phyloP scores from a whole-genome alignment of 1,140 invertebrate species.

The Episyrphus balteatus region DNA sequence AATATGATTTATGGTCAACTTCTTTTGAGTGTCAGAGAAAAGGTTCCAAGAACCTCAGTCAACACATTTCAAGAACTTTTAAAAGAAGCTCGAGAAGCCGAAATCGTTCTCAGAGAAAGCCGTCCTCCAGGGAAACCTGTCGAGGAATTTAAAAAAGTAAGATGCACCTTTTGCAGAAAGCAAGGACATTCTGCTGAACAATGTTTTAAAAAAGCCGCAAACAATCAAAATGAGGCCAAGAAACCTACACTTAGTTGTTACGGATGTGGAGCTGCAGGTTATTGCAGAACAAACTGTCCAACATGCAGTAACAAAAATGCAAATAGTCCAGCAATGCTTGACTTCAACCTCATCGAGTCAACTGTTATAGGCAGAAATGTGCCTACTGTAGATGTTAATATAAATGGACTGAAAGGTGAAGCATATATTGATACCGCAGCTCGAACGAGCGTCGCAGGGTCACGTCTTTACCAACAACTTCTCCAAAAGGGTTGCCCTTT shows the following conservation, averaged over 20 bases:
- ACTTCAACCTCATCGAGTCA: slow-evolving; percentile 1
- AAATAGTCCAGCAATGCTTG: slow-evolving; percentile 2
- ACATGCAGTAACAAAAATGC: slow-evolving; percentile 3
- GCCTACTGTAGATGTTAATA: background rate
- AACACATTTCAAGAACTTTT: slow-evolving; percentile 21
- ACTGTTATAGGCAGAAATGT: slow-evolving; percentile 4
- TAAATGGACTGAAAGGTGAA: slow-evolving; percentile 5
- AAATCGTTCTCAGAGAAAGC: background rate
- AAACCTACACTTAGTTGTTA: slow-evolving; percentile 7
- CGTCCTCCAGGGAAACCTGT: background rate
- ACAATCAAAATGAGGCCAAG: background rate
- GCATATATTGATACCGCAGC: slow-evolving; percentile 7
- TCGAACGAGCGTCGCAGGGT: slow-evolving; percentile 4
- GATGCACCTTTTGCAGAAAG: too few relatives aligned
- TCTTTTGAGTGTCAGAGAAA: slow-evolving; percentile 19
- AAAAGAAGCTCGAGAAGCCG: slow-evolving; percentile 10
- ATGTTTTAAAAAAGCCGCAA: background rate
- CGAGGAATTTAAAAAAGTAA: too few relatives aligned
- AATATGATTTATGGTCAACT: slow-evolving; percentile 28
- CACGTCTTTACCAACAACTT: background rate
- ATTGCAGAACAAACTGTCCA: background rate
- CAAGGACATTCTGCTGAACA: background rate
- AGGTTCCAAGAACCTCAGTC: slow-evolving; percentile 24
- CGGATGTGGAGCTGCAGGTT: slow-evolving; percentile 1
- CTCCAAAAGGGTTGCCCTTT: background rate